A percentile compares a stretch with the other conserved stretches of the same genome.
Evolutionary conservation across 1,140 invertebrate genomes (phyloP).

Genomic region (Latrodectus geometricus): DNA sequence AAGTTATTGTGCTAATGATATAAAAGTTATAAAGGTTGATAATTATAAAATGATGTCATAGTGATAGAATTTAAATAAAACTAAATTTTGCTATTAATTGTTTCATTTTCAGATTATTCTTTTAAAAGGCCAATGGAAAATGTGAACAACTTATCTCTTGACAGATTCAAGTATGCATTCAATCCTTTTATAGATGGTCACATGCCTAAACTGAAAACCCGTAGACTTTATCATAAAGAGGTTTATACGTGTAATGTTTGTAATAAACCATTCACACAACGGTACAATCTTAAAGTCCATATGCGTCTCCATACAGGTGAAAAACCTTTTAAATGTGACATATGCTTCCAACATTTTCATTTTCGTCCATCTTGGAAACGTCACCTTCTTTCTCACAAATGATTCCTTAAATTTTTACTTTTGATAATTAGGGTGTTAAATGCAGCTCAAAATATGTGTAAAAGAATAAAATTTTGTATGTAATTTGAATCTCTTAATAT

Average conservation of each 20-base stretch:
- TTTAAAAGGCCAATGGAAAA: not conserved
- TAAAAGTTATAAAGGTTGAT: too few species aligned
- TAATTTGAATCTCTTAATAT: too few species aligned
- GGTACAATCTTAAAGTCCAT: slow-evolving; percentile 93
- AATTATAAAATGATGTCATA: too few species aligned
- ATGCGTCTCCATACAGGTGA: slow-evolving; percentile 88
- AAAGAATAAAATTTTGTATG: too few species aligned
- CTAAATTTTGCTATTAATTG: not conserved
- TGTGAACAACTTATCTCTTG: not conserved
- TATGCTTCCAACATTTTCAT: slow-evolving; percentile 79
- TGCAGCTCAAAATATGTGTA: too few species aligned
- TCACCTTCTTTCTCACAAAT: slow-evolving; percentile 9
- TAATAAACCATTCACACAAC: slow-evolving; percentile 92
- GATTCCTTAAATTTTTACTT: not conserved
- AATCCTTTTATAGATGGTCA: not conserved
- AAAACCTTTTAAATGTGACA: slow-evolving; percentile 85
- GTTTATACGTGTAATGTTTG: slow-evolving; percentile 82
- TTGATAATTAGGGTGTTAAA: too few species aligned
- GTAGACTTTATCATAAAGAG: slow-evolving; percentile 7
- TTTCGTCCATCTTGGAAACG: slow-evolving; percentile 49
- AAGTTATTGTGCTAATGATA: too few species aligned
- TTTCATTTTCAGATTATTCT: not conserved
- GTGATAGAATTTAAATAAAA: too few species aligned
- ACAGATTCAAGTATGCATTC: not conserved
- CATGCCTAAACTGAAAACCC: not conserved